Conservation (phyloP, 1,140 invertebrate species). For the Drosophila melanogaster region DNA sequence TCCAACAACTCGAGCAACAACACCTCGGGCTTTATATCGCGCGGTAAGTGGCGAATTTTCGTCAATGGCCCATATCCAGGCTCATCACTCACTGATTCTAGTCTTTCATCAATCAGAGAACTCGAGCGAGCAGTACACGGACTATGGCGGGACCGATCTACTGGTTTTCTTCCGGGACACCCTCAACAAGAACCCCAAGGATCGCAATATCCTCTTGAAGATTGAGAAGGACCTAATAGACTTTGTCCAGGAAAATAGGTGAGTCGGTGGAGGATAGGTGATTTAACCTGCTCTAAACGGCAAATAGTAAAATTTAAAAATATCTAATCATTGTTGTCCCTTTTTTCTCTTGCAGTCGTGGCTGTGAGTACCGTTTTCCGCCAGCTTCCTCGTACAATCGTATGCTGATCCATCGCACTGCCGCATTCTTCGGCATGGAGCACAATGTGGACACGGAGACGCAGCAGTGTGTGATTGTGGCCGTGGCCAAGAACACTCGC, state of each 20-base stretch:
- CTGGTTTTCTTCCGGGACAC: conserved; percentile 95
- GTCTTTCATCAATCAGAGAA: conserved; percentile 88
- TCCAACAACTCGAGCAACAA: conserved; percentile 80
- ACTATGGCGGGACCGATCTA: conserved; percentile 92
- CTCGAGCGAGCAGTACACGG: conserved; percentile 91
- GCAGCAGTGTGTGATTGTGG: conserved; percentile 91
- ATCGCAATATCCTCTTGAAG: conserved; percentile 92
- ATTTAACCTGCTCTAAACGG: too few relatives aligned
- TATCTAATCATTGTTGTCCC: background rate
- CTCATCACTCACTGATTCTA: conserved; percentile 76
- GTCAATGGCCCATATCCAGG: conserved; percentile 16
- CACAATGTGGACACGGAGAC: conserved; percentile 94
- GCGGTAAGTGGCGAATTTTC: conserved; percentile 67
- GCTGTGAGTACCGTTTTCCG: conserved; percentile 91
- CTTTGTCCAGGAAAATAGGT: conserved; percentile 93
- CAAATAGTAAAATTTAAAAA: background rate
- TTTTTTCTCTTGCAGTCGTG: conserved; percentile 84
- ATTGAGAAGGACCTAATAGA: conserved; percentile 94
- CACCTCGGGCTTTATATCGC: conserved; percentile 82
- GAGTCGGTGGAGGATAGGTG: conserved; percentile 69
- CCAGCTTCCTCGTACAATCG: conserved; percentile 97
- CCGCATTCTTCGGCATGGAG: conserved; percentile 96
- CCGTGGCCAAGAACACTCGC: conserved; percentile 90
- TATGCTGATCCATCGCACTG: conserved; percentile 97
- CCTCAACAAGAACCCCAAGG: conserved; percentile 94